phyloP scores from a whole-genome alignment of 1,140 invertebrate genomes.

The Trichomalopsis sarcophagae region DNA sequence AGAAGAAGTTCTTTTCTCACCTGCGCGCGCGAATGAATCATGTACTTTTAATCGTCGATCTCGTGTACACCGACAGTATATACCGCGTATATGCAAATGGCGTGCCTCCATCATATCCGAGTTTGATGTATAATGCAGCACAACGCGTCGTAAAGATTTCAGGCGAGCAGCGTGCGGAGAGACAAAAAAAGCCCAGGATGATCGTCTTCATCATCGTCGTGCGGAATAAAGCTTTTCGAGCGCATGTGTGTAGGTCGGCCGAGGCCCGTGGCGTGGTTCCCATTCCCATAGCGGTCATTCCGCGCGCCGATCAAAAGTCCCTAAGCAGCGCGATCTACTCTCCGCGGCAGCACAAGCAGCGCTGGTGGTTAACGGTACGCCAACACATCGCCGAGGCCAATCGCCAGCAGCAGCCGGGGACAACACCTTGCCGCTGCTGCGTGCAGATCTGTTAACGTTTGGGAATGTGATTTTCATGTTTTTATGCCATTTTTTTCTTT shows the following conservation, averaged over 20 bases:
- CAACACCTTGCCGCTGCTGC: constrained; percentile 51
- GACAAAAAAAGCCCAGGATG: not conserved
- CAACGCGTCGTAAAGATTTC: not conserved
- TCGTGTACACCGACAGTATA: too few species aligned
- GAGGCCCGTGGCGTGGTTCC: constrained; percentile 38
- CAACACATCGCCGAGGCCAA: constrained; percentile 64
- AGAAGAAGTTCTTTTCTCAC: too few species aligned
- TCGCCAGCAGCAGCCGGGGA: constrained; percentile 59
- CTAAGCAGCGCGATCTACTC: constrained; percentile 61
- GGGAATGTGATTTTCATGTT: not conserved
- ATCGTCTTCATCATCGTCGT: not conserved
- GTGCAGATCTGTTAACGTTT: not conserved
- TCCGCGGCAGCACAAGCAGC: constrained; percentile 4
- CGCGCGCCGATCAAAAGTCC: constrained; percentile 64
- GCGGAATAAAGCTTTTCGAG: not conserved
- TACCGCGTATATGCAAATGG: not conserved
- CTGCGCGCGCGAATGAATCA: not conserved
- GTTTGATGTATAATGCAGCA: not conserved
- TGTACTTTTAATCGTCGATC: not conserved
- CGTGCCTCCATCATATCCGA: not conserved
- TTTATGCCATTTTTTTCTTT: not conserved
- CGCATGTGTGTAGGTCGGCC: not conserved
- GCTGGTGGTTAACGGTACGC: constrained; percentile 67
- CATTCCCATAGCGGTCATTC: constrained; percentile 62
- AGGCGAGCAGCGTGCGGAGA: not conserved